phyloP scores from a whole-genome alignment of 2,888 invertebrate genomes.

The Acanthosepion esculentum region DNA sequence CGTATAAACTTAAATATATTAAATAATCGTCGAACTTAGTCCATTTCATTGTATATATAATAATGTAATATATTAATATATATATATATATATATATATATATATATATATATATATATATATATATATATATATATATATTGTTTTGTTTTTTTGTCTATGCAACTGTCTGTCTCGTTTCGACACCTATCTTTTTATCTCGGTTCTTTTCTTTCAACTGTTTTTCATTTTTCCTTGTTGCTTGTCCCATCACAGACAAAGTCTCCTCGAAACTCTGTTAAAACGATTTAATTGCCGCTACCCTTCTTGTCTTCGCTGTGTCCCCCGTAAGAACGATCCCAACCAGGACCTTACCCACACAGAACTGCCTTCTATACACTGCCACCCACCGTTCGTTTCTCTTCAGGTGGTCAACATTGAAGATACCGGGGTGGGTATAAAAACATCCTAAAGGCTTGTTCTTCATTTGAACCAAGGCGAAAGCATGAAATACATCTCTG shows the following conservation, averaged over 20 bases:
- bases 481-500: not conserved
- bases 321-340: not conserved
- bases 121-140: slow-evolving; percentile 45
- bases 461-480: slow-evolving; percentile 33
- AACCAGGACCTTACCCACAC: not conserved
- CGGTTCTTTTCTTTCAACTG: not conserved
- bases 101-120: slow-evolving; percentile 25
- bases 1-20: no score
- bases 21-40: no score
- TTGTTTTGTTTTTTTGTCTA: not conserved
- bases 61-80: not conserved
- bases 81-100: slow-evolving; percentile 34
- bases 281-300: not conserved
- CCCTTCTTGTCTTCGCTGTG: not conserved
- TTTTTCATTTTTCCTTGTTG: not conserved
- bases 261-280: slow-evolving; percentile 16
- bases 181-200: not conserved
- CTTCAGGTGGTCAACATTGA: not conserved
- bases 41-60: no score
- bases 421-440: not conserved
- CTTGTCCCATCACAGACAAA: not conserved
- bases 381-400: not conserved
- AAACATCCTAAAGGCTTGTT: slow-evolving; percentile 16
- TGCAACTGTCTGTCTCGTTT: not conserved
- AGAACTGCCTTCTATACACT: not conserved